A percentile compares a stretch with the other conserved stretches of the same genome.
These are phyloP conservation scores for Ophion ventricosus DNA, from an alignment of 2,888 invertebrate genomes.

Conservation along the genomic window DNA sequence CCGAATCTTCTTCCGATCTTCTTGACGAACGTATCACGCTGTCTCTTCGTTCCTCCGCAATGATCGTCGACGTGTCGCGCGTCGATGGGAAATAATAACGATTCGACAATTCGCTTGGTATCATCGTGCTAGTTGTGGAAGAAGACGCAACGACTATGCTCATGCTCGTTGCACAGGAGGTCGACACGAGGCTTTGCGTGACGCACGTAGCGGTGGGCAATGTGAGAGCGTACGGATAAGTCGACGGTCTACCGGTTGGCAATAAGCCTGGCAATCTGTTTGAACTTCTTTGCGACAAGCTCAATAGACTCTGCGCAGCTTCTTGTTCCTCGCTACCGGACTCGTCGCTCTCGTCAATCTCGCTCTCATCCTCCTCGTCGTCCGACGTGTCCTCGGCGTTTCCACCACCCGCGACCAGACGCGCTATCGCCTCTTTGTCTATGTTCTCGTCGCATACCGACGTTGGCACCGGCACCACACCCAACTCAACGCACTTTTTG, in stretches of 20 bases:
- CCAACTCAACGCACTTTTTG: slow-evolving; percentile 94
- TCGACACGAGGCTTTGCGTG: slow-evolving; percentile 65
- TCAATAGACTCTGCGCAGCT: slow-evolving; percentile 92
- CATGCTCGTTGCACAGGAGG: not conserved
- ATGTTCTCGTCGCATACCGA: slow-evolving; percentile 87
- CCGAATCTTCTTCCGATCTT: slow-evolving; percentile 73
- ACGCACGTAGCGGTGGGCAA: slow-evolving; percentile 67
- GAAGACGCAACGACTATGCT: slow-evolving; percentile 68
- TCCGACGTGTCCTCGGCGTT: slow-evolving; percentile 84
- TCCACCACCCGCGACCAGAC: slow-evolving; percentile 85
- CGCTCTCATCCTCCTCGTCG: slow-evolving; percentile 81
- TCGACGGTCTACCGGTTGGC: slow-evolving; percentile 87
- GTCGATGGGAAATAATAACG: slow-evolving; percentile 82
- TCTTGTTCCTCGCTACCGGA: slow-evolving; percentile 88
- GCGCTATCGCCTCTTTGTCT: slow-evolving; percentile 85
- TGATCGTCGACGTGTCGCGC: slow-evolving; percentile 65
- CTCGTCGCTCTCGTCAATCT: slow-evolving; percentile 80
- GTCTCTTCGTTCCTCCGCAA: slow-evolving; percentile 69
- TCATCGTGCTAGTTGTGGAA: slow-evolving; percentile 73
- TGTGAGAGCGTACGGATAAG: slow-evolving; percentile 86
- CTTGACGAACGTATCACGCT: slow-evolving; percentile 73
- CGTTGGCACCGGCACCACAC: slow-evolving; percentile 90
- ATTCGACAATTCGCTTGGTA: slow-evolving; percentile 76
- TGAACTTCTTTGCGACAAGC: slow-evolving; percentile 87
- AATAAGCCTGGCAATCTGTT: slow-evolving; percentile 84